These are phyloP conservation scores for Bibio marci DNA, from an alignment of 2,888 invertebrate genomes.

Conservation along the genomic window DNA sequence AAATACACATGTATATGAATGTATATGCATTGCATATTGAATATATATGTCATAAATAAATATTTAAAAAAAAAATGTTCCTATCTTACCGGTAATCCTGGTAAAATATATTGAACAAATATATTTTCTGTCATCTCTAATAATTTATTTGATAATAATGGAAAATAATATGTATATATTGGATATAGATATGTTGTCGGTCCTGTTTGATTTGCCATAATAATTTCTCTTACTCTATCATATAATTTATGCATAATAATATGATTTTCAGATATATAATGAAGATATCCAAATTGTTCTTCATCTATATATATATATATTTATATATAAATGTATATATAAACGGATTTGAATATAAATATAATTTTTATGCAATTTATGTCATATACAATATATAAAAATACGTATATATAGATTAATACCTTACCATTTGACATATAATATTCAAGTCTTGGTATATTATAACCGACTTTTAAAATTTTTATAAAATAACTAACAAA, in stretches of 20 bases:
- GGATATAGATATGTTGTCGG: conserved; percentile 25
- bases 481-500: conserved; percentile 22
- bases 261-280: conserved; percentile 22
- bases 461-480: conserved; percentile 25
- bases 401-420: neutral
- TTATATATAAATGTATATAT: neutral
- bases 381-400: neutral
- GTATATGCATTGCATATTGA: no score
- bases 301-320: conserved; percentile 1
- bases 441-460: conserved; percentile 26
- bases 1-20: no score
- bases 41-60: no score
- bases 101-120: conserved; percentile 21
- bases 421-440: conserved; percentile 26
- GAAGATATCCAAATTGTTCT: conserved; percentile 18
- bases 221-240: conserved; percentile 20
- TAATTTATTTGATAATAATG: conserved; percentile 21
- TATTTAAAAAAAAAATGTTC: no score
- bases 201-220: conserved; percentile 23
- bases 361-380: neutral
- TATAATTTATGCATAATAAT: conserved; percentile 23
- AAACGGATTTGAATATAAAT: neutral
- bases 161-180: conserved; percentile 26
- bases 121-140: conserved; percentile 22
- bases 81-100: conserved; percentile 22